Conservation (phyloP, 2,113 vertebrate genomes). For the Onychostoma macrolepis region DNA sequence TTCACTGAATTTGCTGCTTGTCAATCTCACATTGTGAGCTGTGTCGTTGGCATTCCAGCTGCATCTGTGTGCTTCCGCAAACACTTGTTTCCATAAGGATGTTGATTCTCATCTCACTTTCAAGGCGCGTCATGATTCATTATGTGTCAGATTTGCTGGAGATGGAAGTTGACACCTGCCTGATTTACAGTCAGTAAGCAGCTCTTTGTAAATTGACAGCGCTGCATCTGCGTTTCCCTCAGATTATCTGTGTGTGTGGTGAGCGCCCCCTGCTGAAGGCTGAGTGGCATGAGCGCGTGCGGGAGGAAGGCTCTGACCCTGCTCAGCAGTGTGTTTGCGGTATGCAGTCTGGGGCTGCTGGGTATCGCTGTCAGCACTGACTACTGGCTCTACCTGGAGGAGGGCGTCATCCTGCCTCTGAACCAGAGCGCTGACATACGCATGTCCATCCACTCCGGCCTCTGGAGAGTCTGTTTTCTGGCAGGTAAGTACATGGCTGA, state of each 20-base stretch:
- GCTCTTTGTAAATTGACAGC: neutral
- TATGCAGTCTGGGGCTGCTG: slow-evolving; percentile 89
- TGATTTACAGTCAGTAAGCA: neutral
- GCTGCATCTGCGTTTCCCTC: neutral
- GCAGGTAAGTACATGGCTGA: slow-evolving; percentile 76
- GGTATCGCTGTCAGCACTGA: slow-evolving; percentile 94
- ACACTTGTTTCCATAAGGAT: neutral
- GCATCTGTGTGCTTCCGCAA: neutral
- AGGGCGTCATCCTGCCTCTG: slow-evolving; percentile 87
- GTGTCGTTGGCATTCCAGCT: neutral
- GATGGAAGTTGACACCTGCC: neutral
- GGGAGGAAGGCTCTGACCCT: slow-evolving; percentile 92
- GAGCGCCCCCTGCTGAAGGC: slow-evolving; percentile 54
- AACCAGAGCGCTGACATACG: slow-evolving; percentile 89
- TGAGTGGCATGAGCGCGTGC: slow-evolving; percentile 83
- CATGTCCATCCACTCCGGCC: slow-evolving; percentile 90
- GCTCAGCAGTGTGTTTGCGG: slow-evolving; percentile 93
- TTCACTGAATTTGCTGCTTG: neutral
- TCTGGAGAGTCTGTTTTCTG: slow-evolving; percentile 95
- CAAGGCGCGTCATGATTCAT: neutral
- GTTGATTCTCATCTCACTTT: neutral
- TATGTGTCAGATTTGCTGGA: neutral
- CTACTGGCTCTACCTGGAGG: slow-evolving; percentile 97
- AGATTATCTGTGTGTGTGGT: slow-evolving; percentile 62
- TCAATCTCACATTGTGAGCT: neutral